Base-by-base conservation (phyloP, 2,113 vertebrate genomes). In the Misgurnus mizolepis region DNA sequence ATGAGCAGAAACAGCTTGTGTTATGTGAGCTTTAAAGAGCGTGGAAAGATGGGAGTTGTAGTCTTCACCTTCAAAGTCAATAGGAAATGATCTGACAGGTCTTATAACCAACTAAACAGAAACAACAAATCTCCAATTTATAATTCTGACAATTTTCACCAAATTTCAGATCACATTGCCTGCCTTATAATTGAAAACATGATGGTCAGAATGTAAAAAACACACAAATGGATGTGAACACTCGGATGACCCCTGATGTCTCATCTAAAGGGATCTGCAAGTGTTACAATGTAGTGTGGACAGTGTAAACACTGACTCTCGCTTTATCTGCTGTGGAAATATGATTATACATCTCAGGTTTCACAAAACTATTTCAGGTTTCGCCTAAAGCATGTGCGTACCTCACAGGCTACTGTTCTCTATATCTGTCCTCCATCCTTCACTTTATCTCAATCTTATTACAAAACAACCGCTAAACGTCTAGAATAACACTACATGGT, bases 301-400 rank as follows among this genome's bases (percentile, higher is more conserved):
- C 14, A 3, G 43, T 64, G 58, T 75, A 75, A 50, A 75, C 73
- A 49, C 18, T 27, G 55, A 12, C 60, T 64, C 22, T 49, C 18
- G 15, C 27, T 75, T 75, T 47, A 61, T 22, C 72, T 17, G 58
- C 58, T 75, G 43, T 64, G 41, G 73, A 64, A 49, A 75, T 75
- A 61, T 75, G 43, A 75, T 64, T 64, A 75, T 18, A 64, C 6
- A 1, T 49, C 14, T 75, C 22, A 9, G 2, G 12, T 75, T 75
- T 34, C 73, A 73, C 53, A 60, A 10, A 43, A 22, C 5, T 22
- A 73, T 62, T 60, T 7, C 18, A 62, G 72, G 58, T 61, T 18
- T 62, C 18, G 9, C 34, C 9, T 39, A 22, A 45, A 9, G 6
- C 53, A 56, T 53, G 12, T 39, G 7, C 11, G 3, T 60, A 43